phyloP scores from a whole-genome alignment of 2,113 vertebrate genomes.

The Embiotoca jacksoni region DNA sequence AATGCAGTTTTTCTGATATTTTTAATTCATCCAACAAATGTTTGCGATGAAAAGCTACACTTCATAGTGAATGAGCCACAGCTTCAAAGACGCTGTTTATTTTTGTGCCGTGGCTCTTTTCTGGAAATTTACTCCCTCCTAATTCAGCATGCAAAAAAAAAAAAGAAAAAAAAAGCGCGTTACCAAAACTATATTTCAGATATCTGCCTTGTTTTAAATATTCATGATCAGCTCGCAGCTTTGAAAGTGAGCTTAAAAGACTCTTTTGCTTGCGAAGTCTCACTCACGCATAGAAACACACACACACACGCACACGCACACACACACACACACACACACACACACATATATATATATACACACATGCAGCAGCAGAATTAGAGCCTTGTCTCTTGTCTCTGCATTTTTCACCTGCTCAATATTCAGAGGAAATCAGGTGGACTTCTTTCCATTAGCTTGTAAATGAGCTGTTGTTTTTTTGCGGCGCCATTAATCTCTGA shows the following conservation, averaged over 20 bases:
- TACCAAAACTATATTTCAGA: constrained; percentile 63
- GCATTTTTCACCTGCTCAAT: constrained; percentile 44
- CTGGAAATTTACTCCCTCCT: constrained; percentile 47
- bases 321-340: not conserved
- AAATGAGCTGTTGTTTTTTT: constrained; percentile 70
- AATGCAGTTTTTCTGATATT: constrained; percentile 50
- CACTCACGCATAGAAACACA: constrained; percentile 9
- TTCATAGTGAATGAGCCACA: constrained; percentile 36
- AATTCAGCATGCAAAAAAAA: constrained; percentile 55
- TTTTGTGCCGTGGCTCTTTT: constrained; percentile 18
- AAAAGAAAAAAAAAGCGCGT: constrained; percentile 24
- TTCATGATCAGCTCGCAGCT: constrained; percentile 73
- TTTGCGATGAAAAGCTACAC: constrained; percentile 47
- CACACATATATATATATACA: not conserved
- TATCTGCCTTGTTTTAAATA: constrained; percentile 71
- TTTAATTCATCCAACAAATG: constrained; percentile 53
- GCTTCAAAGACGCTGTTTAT: constrained; percentile 69
- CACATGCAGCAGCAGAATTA: not conserved
- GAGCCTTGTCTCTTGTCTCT: constrained; percentile 19
- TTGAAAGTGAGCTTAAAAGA: constrained; percentile 72
- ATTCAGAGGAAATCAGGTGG: constrained; percentile 69
- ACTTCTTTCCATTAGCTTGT: constrained; percentile 66
- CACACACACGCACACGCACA: not conserved
- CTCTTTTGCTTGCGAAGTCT: constrained; percentile 37
- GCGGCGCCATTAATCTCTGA: constrained; percentile 71